Percentiles rank a stretch among this genome's conserved stretches.
Evolutionary conservation across 2,113 vertebrate genomes (phyloP).

Genomic region (Aphelocoma coerulescens): DNA sequence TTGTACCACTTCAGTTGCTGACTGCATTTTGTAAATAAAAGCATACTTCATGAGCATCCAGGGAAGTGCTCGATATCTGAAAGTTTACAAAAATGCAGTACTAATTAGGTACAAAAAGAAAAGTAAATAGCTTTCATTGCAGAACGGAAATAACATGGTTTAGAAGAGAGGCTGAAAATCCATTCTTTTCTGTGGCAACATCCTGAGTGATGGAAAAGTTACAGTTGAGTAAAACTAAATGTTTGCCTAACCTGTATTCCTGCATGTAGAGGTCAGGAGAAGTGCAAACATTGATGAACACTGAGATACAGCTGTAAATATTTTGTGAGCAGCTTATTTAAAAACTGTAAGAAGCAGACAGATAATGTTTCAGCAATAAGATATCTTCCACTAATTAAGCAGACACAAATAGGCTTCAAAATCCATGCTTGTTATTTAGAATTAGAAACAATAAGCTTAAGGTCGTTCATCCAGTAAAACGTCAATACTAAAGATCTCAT

Average conservation of each 20-base stretch:
- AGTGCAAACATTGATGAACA: slow-evolving; percentile 7
- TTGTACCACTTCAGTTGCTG: not conserved
- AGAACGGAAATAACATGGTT: slow-evolving; percentile 7
- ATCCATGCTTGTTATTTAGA: not conserved
- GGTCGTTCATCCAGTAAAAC: not conserved
- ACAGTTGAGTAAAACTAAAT: slow-evolving; percentile 5
- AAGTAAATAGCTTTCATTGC: not conserved
- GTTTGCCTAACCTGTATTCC: slow-evolving; percentile 12
- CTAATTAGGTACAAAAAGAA: slow-evolving; percentile 35
- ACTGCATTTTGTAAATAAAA: slow-evolving; percentile 31
- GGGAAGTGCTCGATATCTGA: not conserved
- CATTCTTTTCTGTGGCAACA: not conserved
- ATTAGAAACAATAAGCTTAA: not conserved
- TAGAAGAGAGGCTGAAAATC: slow-evolving; percentile 17
- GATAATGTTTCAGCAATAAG: not conserved
- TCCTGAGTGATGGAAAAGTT: slow-evolving; percentile 22
- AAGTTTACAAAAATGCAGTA: slow-evolving; percentile 19
- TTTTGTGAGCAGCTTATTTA: not conserved
- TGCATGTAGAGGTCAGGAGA: not conserved
- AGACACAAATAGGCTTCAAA: not conserved
- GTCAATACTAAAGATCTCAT: not conserved
- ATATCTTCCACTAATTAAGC: not conserved
- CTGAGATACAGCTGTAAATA: not conserved
- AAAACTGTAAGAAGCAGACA: not conserved
- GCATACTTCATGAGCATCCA: not conserved